Evolutionary conservation across 2,888 invertebrate species (phyloP), one percentile per base, ranked within the genome.

Genomic region (Dendrolimus pini): DNA sequence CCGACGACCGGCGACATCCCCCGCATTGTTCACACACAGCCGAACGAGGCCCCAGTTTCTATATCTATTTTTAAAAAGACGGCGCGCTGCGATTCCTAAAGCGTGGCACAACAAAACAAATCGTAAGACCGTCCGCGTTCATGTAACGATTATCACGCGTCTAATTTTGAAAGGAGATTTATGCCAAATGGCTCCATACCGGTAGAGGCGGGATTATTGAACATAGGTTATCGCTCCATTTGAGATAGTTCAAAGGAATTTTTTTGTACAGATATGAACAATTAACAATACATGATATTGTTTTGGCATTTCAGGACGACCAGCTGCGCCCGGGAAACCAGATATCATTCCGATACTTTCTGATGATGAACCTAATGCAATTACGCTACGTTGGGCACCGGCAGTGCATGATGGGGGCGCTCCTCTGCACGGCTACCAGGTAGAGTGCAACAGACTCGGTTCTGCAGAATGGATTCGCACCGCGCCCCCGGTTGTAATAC

Each of bases 361-460:
- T 62, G 93, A 94, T 62, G 93, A 94, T 42, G 94, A 95, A 71
- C 95, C 95, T n/a, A 96, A 97, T 78, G 94, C 96, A 41, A 93
- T 97, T 53, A 95, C 95, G 18, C 92, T 97, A 63, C 93, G 94
- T 68, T 98, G 97, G 97, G 93, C 94, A 65, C 93, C 95, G 58
- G 95, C 97, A 41, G 85, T 92, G 56, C 93, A 93, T 78, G 97
- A 97, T 85, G 98, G 98, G 52, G 98, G 98, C 53, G 94, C 97
- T 52, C 95, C 96, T 53, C 93, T 98, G 64, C 93, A 93, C 52
- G 96, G 96, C 54, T 97, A 96, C 80, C 91, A 95, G 69, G 95
- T 97, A 66, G 96, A 97, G 82, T 91, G 90, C 77, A 89, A 90
- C 72, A 80, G 89, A 53, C 82, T 93, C 58, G 96, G 96, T n/a